phyloP scores from a whole-genome alignment of 2,113 vertebrate genomes.

The Cololabis saira region DNA sequence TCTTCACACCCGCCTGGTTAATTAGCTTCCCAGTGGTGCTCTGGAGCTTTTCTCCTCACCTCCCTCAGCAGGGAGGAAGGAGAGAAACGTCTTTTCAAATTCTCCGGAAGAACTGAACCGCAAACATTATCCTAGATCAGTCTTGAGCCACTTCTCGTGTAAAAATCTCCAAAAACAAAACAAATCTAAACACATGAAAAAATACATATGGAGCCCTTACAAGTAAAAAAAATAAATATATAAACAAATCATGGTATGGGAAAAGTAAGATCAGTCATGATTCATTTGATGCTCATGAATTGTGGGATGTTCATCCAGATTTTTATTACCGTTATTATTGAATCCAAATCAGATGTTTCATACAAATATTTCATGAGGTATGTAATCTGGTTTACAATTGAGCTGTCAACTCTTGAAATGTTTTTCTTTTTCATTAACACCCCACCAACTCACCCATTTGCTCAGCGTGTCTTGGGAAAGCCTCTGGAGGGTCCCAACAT shows the following conservation, averaged over 20 bases:
- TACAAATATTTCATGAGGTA: no score
- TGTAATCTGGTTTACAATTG: not conserved
- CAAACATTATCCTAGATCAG: constrained; percentile 22
- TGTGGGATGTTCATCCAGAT: not conserved
- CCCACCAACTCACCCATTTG: not conserved
- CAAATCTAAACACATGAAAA: no score
- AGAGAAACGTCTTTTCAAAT: constrained; percentile 52
- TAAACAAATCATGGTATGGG: no score
- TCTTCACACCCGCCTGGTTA: constrained; percentile 63
- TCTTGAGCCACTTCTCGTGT: not conserved
- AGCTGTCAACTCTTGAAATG: not conserved
- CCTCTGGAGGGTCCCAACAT: constrained; percentile 38
- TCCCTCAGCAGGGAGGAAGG: constrained; percentile 59
- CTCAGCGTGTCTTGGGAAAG: constrained; percentile 8
- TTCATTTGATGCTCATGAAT: no score
- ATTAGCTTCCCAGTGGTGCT: constrained; percentile 69
- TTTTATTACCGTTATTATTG: not conserved
- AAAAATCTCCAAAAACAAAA: no score
- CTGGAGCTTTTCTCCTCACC: constrained; percentile 53
- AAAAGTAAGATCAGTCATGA: no score
- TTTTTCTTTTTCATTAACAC: not conserved
- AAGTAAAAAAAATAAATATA: no score
- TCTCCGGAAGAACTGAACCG: constrained; percentile 35
- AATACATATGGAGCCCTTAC: no score
- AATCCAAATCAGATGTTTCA: not conserved